Base-by-base conservation (phyloP, 1,140 invertebrate genomes). In the Papilio polytes region DNA sequence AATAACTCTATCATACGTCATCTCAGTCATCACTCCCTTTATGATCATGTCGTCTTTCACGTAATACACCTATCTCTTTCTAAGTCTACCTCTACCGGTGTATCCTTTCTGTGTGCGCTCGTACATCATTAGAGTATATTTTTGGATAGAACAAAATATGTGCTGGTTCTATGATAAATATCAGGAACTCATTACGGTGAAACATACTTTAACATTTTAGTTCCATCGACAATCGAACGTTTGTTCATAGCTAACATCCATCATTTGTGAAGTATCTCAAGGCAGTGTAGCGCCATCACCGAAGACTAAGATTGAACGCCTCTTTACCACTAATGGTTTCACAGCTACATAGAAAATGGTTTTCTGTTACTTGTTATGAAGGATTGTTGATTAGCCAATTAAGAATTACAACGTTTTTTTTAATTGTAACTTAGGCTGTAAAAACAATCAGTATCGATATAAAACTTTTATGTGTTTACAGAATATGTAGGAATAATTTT, bases 171-270 rank as follows among this genome's bases (percentile, higher is more conserved):
- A 63, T 31, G 63, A 66, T 66, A 31, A 66, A 66, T 31, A 66
- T 26, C 12, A 31, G 63, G 22, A 66, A 26, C 63, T 66, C 63
- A 66, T 66, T 26, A 66, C 22, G 22, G 63, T 66, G 12, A 31
- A 31, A 66, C 13, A 31, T 15, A 66, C 13, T 66, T 7, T 15
- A 31, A 66, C 18, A 56, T 56, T 56, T 56, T n/a, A 26, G 59
- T 63, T 66, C 63, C 63, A 66, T 66, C 63, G 26, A 66, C 63
- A 66, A 66, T 66, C 22, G 63, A 66, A 66, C 13, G 26, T 31
- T 26, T 26, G 3, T 66, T 26, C 22, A 15, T 13, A 63, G 20
- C 7, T 26, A 31, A 66, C 63, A 66, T 66, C 63, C 63, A 66
- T 66, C 63, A 66, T 66, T 26, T 66, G 12, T 66, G 22, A 66